Conservation (phyloP, 2,888 invertebrate genomes). For the Callimorpha dominula region DNA sequence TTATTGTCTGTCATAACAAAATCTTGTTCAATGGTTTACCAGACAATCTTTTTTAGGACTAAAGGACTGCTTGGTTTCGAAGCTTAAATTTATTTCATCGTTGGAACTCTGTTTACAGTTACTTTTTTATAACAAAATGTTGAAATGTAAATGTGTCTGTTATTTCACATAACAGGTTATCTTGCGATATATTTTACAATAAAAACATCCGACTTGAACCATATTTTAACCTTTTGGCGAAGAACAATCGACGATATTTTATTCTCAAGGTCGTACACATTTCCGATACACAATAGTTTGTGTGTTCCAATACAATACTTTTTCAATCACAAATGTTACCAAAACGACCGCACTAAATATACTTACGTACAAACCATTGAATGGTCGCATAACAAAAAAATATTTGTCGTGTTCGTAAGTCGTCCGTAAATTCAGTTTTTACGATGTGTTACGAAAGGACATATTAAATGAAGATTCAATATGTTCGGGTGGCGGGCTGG, state of each 20-base stretch:
- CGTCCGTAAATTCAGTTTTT: slow-evolving; percentile 66
- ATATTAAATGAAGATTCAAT: slow-evolving; percentile 83
- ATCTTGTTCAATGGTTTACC: background rate
- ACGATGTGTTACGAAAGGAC: slow-evolving; percentile 66
- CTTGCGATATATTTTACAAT: background rate
- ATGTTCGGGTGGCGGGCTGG: slow-evolving; percentile 69
- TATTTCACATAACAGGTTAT: background rate
- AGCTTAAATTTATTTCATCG: too few species aligned
- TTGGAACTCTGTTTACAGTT: too few species aligned
- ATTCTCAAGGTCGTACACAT: slow-evolving; percentile 15
- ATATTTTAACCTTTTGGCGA: slow-evolving; percentile 10
- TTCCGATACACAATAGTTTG: slow-evolving; percentile 3
- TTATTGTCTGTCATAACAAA: background rate
- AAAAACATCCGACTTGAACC: background rate
- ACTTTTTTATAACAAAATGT: too few species aligned
- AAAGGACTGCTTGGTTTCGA: too few species aligned
- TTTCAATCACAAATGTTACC: slow-evolving; percentile 12
- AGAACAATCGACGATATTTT: slow-evolving; percentile 22
- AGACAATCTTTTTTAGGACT: background rate
- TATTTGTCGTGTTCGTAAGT: slow-evolving; percentile 53
- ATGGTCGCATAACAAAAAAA: slow-evolving; percentile 47
- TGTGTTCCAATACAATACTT: slow-evolving; percentile 14
- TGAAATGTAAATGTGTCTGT: background rate
- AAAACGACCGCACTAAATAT: slow-evolving; percentile 22
- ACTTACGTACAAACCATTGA: slow-evolving; percentile 27